These are phyloP conservation scores for Pteria penguin DNA, from an alignment of 2,888 invertebrate genomes.

Conservation along the genomic window DNA sequence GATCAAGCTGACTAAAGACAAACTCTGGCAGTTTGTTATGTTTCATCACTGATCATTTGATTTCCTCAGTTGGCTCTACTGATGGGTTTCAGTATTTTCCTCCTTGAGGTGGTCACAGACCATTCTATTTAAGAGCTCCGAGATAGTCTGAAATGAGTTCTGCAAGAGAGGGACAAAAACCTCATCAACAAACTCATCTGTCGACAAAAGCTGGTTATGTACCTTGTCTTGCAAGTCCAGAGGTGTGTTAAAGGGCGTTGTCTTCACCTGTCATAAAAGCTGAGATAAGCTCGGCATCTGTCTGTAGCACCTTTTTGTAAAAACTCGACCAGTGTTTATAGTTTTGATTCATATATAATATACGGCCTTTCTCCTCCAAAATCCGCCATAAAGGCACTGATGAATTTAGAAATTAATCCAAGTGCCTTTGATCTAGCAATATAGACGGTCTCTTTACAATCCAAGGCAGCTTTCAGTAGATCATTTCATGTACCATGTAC, in stretches of 20 bases:
- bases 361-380: conserved; percentile 20
- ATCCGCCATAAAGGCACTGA: conserved; percentile 24
- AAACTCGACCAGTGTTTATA: conserved; percentile 25
- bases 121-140: conserved; percentile 32
- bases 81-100: conserved; percentile 31
- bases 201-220: neutral
- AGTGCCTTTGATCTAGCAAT: conserved; percentile 37
- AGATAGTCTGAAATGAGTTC: conserved; percentile 24
- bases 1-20: conserved; percentile 45
- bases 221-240: neutral
- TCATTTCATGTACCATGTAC: conserved; percentile 43
- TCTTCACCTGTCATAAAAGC: neutral
- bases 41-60: conserved; percentile 33
- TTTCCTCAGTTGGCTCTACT: conserved; percentile 16
- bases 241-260: neutral
- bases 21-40: conserved; percentile 49
- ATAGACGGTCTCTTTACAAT: conserved; percentile 38
- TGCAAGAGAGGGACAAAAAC: conserved; percentile 10
- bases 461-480: conserved; percentile 35
- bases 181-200: neutral
- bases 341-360: conserved; percentile 26
- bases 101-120: conserved; percentile 41
- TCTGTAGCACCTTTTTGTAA: neutral
- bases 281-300: neutral
- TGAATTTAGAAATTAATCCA: conserved; percentile 14